A percentile compares a stretch with the other conserved stretches of the same genome.
Evolutionary conservation across 2,797 vertebrate species (phyloP).

Genomic region (Lophius americanus): DNA sequence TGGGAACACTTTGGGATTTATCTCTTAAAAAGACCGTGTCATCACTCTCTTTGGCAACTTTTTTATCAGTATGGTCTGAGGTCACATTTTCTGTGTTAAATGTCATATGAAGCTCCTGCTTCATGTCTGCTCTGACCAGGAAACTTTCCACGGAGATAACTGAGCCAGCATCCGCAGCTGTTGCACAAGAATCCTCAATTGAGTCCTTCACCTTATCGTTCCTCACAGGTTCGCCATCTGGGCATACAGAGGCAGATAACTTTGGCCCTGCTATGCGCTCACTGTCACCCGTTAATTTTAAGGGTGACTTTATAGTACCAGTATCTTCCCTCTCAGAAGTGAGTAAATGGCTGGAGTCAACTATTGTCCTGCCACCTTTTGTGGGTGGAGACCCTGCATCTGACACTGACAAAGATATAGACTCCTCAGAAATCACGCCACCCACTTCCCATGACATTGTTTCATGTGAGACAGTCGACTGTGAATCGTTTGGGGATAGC

Average conservation of each 20-base stretch:
- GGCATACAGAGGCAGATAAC: constrained; percentile 16
- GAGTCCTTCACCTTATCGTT: constrained; percentile 32
- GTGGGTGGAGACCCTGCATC: constrained; percentile 26
- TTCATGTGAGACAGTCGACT: constrained; percentile 50
- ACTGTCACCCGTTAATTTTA: constrained; percentile 23
- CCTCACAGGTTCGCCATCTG: constrained; percentile 26
- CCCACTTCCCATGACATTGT: constrained; percentile 43
- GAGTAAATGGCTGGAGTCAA: constrained; percentile 16
- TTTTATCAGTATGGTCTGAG: constrained; percentile 38
- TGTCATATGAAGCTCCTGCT: constrained; percentile 37
- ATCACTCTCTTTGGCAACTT: constrained; percentile 32
- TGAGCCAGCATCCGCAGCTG: constrained; percentile 24
- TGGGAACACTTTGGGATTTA: constrained; percentile 52
- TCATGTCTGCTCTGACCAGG: constrained; percentile 25
- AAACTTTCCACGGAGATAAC: constrained; percentile 34
- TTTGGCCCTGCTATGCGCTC: constrained; percentile 15
- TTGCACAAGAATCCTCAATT: constrained; percentile 15
- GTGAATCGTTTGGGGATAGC: constrained; percentile 27
- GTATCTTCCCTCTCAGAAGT: constrained; percentile 28
- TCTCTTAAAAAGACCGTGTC: constrained; percentile 46
- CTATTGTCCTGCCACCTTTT: constrained; percentile 34
- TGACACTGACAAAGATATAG: constrained; percentile 37
- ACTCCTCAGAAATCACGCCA: constrained; percentile 48
- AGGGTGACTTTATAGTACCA: constrained; percentile 1
- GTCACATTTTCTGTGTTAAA: constrained; percentile 25